These are phyloP conservation scores for Rhyzopertha dominica DNA, from an alignment of 1,140 invertebrate species.

Conservation along the genomic window DNA sequence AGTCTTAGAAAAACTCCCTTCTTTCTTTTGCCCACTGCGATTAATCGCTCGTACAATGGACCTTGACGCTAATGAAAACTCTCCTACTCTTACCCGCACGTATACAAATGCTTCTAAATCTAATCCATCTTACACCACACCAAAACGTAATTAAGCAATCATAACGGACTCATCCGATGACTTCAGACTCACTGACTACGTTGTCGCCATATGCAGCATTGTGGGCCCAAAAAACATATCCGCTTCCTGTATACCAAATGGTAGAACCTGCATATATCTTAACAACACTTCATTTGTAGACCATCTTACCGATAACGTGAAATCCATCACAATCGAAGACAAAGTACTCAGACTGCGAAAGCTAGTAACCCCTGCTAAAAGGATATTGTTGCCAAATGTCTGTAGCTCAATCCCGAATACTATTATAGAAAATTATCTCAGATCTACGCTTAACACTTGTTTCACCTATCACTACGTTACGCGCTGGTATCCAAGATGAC, in stretches of 20 bases:
- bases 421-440: neutral
- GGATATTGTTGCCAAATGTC: constrained; percentile 10
- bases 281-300: constrained; percentile 7
- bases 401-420: constrained; percentile 6
- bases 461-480: constrained; percentile 2
- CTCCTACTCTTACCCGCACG: too few relatives aligned
- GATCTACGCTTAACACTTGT: constrained; percentile 6
- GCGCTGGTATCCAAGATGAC: constrained; percentile 2
- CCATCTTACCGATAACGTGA: neutral
- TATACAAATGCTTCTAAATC: too few relatives aligned
- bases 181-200: constrained; percentile 7
- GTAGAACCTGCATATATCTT: constrained; percentile 14
- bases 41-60: too few relatives aligned
- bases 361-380: constrained; percentile 4
- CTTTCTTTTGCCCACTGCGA: too few relatives aligned
- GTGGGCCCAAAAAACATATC: constrained; percentile 12
- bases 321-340: neutral
- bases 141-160: constrained; percentile 12
- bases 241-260: constrained; percentile 9
- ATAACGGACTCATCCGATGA: constrained; percentile 1
- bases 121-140: too few relatives aligned
- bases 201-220: neutral
- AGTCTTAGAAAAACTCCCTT: too few relatives aligned
- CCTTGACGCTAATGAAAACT: too few relatives aligned
- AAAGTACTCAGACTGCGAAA: constrained; percentile 1